Evolutionary conservation across 2,797 vertebrate genomes (phyloP).

Genomic region (Pterois miles): DNA sequence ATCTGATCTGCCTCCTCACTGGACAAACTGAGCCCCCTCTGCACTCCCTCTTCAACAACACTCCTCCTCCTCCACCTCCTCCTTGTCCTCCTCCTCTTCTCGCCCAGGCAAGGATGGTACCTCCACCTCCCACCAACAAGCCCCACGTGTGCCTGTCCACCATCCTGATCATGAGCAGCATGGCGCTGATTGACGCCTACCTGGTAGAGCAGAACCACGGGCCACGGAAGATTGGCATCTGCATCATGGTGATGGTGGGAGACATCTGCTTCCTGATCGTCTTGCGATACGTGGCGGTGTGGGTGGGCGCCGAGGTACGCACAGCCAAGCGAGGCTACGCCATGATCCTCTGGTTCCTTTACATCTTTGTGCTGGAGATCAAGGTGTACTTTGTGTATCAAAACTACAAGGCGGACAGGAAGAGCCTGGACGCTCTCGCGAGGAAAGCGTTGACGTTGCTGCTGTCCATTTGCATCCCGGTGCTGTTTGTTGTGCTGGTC

Average conservation of each 20-base stretch:
- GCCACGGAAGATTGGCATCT: slow-evolving; percentile 85
- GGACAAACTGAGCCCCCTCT: slow-evolving; percentile 58
- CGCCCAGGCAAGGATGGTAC: slow-evolving; percentile 79
- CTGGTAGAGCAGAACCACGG: slow-evolving; percentile 89
- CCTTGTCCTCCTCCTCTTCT: slow-evolving; percentile 11
- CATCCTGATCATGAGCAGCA: slow-evolving; percentile 88
- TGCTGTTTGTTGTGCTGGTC: slow-evolving; percentile 85
- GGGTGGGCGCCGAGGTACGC: slow-evolving; percentile 91
- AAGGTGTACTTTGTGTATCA: slow-evolving; percentile 91
- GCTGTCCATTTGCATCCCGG: slow-evolving; percentile 83
- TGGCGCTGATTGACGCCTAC: slow-evolving; percentile 86
- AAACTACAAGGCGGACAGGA: slow-evolving; percentile 91
- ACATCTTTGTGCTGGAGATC: slow-evolving; percentile 89
- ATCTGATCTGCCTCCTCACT: slow-evolving; percentile 64
- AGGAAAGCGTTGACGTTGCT: slow-evolving; percentile 85
- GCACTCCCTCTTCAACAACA: slow-evolving; percentile 43
- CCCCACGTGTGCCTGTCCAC: slow-evolving; percentile 89
- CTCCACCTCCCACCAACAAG: slow-evolving; percentile 88
- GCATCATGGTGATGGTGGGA: slow-evolving; percentile 89
- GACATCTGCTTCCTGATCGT: slow-evolving; percentile 90
- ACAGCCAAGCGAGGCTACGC: slow-evolving; percentile 90
- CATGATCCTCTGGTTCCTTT: slow-evolving; percentile 91
- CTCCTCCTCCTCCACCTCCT: slow-evolving; percentile 26
- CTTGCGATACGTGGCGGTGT: slow-evolving; percentile 89
- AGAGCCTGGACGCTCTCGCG: slow-evolving; percentile 85